These are phyloP conservation scores for Potamarius usumacintae DNA, from an alignment of 2,113 vertebrate genomes.

Conservation along the genomic window DNA sequence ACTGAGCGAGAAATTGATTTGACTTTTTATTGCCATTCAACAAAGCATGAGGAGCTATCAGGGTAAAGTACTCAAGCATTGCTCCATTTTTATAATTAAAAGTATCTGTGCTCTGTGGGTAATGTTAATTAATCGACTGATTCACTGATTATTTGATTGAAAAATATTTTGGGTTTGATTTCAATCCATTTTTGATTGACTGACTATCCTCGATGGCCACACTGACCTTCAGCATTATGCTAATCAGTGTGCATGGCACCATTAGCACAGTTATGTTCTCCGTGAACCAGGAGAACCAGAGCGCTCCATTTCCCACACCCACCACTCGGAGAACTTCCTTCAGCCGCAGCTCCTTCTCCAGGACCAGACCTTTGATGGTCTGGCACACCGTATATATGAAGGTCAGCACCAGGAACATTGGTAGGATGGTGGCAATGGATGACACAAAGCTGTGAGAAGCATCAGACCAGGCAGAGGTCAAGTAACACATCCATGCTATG, in stretches of 20 bases:
- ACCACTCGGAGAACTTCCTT: conserved; percentile 65
- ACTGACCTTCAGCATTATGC: conserved; percentile 75
- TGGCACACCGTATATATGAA: conserved; percentile 65
- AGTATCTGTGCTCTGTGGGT: not conserved
- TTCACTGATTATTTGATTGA: conserved; percentile 7
- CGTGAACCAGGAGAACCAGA: conserved; percentile 62
- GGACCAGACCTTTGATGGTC: conserved; percentile 71
- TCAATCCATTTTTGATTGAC: not conserved
- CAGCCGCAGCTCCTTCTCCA: conserved; percentile 68
- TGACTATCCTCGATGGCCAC: not conserved
- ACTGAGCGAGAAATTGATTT: not conserved
- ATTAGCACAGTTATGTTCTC: conserved; percentile 64
- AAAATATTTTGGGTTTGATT: not conserved
- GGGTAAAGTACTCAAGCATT: not conserved
- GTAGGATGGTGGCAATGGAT: conserved; percentile 66
- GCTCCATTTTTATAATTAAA: not conserved
- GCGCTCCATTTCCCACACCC: conserved; percentile 59
- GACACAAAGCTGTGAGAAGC: conserved; percentile 67
- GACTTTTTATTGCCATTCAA: not conserved
- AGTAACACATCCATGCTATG: not conserved
- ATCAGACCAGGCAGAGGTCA: conserved; percentile 8
- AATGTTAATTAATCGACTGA: not conserved
- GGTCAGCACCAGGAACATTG: conserved; percentile 74
- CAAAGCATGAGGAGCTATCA: not conserved
- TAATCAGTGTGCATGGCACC: conserved; percentile 68